phyloP scores from a whole-genome alignment of 2,113 vertebrate genomes.

The Nothoprocta perdicaria region DNA sequence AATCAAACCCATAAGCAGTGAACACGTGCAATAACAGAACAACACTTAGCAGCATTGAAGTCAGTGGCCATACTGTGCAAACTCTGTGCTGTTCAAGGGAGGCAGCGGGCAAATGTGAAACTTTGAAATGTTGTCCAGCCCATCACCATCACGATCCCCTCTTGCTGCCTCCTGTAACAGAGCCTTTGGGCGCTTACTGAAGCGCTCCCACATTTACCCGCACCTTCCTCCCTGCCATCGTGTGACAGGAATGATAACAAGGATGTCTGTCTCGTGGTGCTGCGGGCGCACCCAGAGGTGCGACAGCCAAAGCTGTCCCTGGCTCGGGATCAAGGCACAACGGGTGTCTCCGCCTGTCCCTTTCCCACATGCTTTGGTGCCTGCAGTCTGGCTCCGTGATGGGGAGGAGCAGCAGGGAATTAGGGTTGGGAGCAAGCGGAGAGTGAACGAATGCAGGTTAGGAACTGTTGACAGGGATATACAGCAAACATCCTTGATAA shows the following conservation, averaged over 20 bases:
- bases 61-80: not conserved
- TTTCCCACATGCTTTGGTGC: not conserved
- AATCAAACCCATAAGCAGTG: not conserved
- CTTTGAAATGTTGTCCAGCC: not conserved
- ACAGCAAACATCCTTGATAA: not conserved
- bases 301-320: not conserved
- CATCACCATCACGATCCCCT: not conserved
- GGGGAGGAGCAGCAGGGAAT: not conserved
- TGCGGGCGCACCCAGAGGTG: not conserved
- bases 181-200: not conserved
- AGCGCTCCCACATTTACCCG: accelerated
- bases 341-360: not conserved
- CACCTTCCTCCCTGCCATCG: not conserved
- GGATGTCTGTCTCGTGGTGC: not conserved
- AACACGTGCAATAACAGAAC: not conserved
- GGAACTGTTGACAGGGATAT: not conserved
- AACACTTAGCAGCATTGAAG: not conserved
- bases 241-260: not conserved
- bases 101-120: not conserved
- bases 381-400: not conserved
- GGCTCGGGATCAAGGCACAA: not conserved
- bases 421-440: not conserved
- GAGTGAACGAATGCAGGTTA: not conserved
- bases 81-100: not conserved
- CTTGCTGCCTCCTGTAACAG: not conserved